These are phyloP conservation scores for Lamellibrachia satsuma DNA, from an alignment of 2,888 invertebrate species.

Conservation along the genomic window DNA sequence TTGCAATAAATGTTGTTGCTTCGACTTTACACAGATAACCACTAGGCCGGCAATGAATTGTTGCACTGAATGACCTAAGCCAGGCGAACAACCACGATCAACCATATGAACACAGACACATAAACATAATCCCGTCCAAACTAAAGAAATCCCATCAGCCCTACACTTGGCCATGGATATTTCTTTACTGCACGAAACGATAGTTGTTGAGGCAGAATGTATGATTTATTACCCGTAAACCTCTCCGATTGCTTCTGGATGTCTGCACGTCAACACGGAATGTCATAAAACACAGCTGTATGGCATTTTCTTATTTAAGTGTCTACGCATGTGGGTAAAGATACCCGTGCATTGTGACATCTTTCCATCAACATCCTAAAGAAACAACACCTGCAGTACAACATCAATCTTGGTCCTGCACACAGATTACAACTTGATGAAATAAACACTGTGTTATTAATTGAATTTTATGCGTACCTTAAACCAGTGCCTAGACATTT, in stretches of 20 bases:
- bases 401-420: neutral
- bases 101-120: neutral
- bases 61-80: neutral
- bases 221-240: neutral
- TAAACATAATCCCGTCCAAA: neutral
- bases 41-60: neutral
- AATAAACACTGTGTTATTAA: neutral
- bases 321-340: neutral
- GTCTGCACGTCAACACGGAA: neutral
- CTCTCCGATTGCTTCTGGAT: neutral
- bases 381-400: neutral
- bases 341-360: neutral
- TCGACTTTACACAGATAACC: neutral
- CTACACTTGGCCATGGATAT: neutral
- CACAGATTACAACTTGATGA: neutral
- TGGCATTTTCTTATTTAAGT: neutral
- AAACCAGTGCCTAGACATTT: neutral
- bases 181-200: neutral
- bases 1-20: neutral
- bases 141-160: neutral
- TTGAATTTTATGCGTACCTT: neutral
- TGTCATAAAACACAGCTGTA: neutral
- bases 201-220: neutral
- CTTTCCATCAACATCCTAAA: neutral
- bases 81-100: neutral